Percentiles rank a stretch among this genome's conserved stretches.
Evolutionary conservation across 2,797 vertebrate species (phyloP).

Genomic region (Macroramphosus scolopax): DNA sequence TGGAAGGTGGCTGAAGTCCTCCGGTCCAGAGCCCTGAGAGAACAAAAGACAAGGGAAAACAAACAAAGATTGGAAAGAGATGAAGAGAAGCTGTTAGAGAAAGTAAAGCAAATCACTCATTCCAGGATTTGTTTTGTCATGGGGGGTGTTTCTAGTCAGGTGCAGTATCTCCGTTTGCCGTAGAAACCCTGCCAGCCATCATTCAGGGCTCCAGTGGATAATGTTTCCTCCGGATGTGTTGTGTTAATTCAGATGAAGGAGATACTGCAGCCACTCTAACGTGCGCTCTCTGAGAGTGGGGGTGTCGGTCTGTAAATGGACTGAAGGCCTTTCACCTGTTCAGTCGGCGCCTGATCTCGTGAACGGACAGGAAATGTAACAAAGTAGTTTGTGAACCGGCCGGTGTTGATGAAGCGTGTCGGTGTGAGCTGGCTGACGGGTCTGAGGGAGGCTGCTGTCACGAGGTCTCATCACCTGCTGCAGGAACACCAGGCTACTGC

Average conservation of each 20-base stretch:
- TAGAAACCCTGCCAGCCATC: slow-evolving; percentile 13
- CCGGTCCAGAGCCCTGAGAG: slow-evolving; percentile 87
- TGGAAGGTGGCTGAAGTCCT: slow-evolving; percentile 97
- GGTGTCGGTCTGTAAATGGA: slow-evolving; percentile 17
- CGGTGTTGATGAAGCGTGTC: slow-evolving; percentile 25
- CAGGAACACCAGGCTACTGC: too few species aligned
- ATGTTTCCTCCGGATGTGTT: slow-evolving; percentile 1
- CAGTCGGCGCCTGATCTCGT: slow-evolving; percentile 34
- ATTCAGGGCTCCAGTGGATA: too few species aligned
- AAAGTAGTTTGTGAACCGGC: slow-evolving; percentile 8
- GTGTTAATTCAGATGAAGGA: slow-evolving; percentile 23
- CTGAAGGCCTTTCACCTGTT: slow-evolving; percentile 55
- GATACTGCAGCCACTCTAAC: slow-evolving; percentile 55
- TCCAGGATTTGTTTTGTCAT: background rate
- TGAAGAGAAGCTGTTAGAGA: slow-evolving; percentile 9
- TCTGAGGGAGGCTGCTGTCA: slow-evolving; percentile 4
- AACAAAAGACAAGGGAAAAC: background rate
- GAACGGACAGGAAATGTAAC: slow-evolving; percentile 34
- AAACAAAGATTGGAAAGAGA: background rate
- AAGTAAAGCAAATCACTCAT: background rate
- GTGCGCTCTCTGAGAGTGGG: slow-evolving; percentile 24
- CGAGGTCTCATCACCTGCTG: too few species aligned
- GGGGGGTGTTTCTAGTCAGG: slow-evolving; percentile 15
- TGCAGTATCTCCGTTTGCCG: slow-evolving; percentile 45
- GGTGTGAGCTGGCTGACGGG: slow-evolving; percentile 26